phyloP scores from a whole-genome alignment of 2,888 invertebrate genomes.

The Ornithoptera priamus region DNA sequence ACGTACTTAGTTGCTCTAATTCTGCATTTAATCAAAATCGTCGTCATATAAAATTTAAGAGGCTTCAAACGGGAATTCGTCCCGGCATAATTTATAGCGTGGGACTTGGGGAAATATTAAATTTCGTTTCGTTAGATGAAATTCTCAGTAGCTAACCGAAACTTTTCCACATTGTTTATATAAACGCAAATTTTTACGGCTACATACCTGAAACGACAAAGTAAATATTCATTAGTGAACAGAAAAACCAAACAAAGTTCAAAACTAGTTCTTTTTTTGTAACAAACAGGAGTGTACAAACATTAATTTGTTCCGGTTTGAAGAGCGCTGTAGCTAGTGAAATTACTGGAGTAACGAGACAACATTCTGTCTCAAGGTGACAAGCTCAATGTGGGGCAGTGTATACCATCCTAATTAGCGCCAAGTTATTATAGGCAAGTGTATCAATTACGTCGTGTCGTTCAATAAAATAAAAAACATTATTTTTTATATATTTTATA shows the following conservation, averaged over 20 bases:
- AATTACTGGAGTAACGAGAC: no score
- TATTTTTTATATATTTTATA: no score
- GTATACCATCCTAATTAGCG: no score
- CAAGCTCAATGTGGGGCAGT: no score
- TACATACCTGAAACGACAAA: constrained; percentile 34
- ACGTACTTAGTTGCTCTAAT: constrained; percentile 42
- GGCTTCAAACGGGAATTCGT: constrained; percentile 12
- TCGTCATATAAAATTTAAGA: constrained; percentile 20
- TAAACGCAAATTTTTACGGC: constrained; percentile 4
- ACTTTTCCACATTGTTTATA: constrained; percentile 10
- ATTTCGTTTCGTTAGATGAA: constrained; percentile 15
- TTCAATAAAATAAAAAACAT: no score
- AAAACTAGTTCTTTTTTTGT: no score
- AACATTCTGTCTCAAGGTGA: no score
- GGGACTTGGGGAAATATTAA: constrained; percentile 20
- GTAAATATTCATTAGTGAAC: constrained; percentile 3
- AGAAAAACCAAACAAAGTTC: not conserved
- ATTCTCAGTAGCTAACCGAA: constrained; percentile 20
- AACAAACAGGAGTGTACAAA: no score
- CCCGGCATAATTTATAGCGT: constrained; percentile 22
- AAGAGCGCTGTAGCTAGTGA: no score
- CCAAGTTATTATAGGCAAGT: no score
- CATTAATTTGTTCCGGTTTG: no score
- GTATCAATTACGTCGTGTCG: no score
- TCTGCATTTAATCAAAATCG: constrained; percentile 29